Evolutionary conservation across 2,113 vertebrate genomes (phyloP).

Genomic region (Drymodes brunneopygia): DNA sequence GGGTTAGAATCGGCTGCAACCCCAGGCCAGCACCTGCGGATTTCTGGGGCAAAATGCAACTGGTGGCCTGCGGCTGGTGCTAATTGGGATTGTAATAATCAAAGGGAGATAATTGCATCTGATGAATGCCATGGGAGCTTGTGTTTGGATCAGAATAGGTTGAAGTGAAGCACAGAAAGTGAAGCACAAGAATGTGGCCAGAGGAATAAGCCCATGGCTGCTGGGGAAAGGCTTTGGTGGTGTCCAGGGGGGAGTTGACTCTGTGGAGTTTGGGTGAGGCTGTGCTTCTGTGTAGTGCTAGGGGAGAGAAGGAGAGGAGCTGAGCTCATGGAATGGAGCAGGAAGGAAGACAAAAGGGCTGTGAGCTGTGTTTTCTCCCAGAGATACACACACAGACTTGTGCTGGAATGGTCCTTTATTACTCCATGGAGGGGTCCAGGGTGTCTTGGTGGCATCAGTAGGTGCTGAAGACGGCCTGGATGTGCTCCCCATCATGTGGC

Average conservation of each 20-base stretch:
- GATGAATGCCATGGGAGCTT: not conserved
- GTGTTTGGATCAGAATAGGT: not conserved
- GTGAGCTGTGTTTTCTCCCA: not conserved
- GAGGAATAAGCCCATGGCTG: not conserved
- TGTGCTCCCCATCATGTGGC: slow-evolving; percentile 13
- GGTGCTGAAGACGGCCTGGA: slow-evolving; percentile 66
- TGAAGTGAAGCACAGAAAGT: not conserved
- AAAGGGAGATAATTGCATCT: not conserved
- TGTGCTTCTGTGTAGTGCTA: not conserved
- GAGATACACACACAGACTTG: not conserved
- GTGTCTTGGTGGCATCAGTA: not conserved
- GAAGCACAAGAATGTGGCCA: not conserved
- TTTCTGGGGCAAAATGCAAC: fast-evolving
- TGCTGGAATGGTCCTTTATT: not conserved
- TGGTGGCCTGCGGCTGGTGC: not conserved
- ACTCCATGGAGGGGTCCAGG: fast-evolving
- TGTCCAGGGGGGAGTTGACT: no score
- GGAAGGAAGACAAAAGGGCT: not conserved
- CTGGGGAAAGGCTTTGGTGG: not conserved
- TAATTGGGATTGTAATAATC: not conserved
- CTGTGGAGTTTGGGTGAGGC: not conserved
- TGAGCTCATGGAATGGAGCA: not conserved
- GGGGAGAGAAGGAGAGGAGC: not conserved
- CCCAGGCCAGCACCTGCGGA: not conserved
- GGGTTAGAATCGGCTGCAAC: not conserved